Conservation (phyloP, 2,888 invertebrate species). For the Lapara coniferarum region DNA sequence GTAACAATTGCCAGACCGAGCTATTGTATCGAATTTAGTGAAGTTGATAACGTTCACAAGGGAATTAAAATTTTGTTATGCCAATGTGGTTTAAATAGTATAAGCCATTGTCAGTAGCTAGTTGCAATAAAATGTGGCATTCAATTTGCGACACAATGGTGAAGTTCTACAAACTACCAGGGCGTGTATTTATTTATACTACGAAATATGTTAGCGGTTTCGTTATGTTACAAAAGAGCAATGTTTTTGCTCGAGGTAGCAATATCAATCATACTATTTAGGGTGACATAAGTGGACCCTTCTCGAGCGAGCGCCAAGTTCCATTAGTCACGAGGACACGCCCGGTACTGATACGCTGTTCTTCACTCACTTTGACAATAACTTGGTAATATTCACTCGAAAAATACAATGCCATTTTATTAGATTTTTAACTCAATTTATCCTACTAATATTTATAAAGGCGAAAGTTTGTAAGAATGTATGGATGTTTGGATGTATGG, state of each 20-base stretch:
- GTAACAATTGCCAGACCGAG: not conserved
- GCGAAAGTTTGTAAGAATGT: too few species aligned
- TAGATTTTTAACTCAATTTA: not conserved
- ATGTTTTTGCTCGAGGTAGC: slow-evolving; percentile 72
- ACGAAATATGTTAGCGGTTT: slow-evolving; percentile 45
- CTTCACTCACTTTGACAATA: slow-evolving; percentile 53
- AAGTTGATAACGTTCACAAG: not conserved
- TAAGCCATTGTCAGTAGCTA: slow-evolving; percentile 22
- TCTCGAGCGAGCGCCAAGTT: slow-evolving; percentile 76
- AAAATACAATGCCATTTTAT: slow-evolving; percentile 5
- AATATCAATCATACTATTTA: slow-evolving; percentile 81
- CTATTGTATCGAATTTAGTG: not conserved
- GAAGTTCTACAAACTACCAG: slow-evolving; percentile 3
- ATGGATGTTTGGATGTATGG: too few species aligned
- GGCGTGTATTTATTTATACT: slow-evolving; percentile 22
- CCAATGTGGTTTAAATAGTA: slow-evolving; percentile 30
- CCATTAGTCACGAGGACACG: slow-evolving; percentile 80
- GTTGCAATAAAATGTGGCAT: slow-evolving; percentile 8
- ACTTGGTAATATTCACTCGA: slow-evolving; percentile 19
- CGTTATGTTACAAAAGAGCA: slow-evolving; percentile 60
- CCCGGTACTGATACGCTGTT: slow-evolving; percentile 74
- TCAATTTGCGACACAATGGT: slow-evolving; percentile 11
- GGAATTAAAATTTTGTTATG: not conserved
- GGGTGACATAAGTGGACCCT: slow-evolving; percentile 82
- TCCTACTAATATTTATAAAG: too few species aligned